Base-by-base conservation (phyloP, 2,113 vertebrate species). In the Mobula hypostoma region DNA sequence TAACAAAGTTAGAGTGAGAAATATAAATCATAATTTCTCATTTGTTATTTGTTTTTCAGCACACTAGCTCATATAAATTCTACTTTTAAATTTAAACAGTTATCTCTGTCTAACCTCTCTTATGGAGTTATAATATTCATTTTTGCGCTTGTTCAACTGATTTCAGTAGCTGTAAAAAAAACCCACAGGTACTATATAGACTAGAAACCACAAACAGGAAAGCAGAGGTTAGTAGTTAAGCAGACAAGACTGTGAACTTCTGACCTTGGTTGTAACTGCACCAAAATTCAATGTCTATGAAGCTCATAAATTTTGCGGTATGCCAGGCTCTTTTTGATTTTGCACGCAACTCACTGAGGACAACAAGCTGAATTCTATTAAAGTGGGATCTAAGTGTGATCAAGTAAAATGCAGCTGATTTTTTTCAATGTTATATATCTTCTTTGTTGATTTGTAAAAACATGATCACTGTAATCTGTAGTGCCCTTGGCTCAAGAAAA, bases 241-340 rank as follows among this genome's bases (percentile, higher is more conserved):
- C 94, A 94, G 90, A 95, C 95, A 95, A 95, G 94, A 94, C 94
- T 94, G 94, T 96, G 94, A 96, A 97, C 96, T 96, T 96, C 96
- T 97, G 96, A 96, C 96, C 96, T 96, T 94, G 36, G 36, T 24
- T 56, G 36, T 40, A 93, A 76, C 3, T 66, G 85, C 85, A 7
- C n/a, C n/a, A 68, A 90, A 19, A 90, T 19, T 66, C 61, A 61
- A n/a, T 66, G 85, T 66, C 61, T 90, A 63, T 66, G 83, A 95
- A 74, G 82, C n/a, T 56, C 78, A 76, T n/a, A 7, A 12, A 83
- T 87, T 76, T 92, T 94, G 87, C 19, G 92, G 93, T 72, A 40
- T 36, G 94, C 11, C 63, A 7, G 11, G 94, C 61, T 94, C 94
- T 74, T 94, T 58, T 63, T 66, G 17, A 94, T 85, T 72, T 79